phyloP scores from a whole-genome alignment of 2,888 invertebrate genomes.

The Clusia tigrina region DNA sequence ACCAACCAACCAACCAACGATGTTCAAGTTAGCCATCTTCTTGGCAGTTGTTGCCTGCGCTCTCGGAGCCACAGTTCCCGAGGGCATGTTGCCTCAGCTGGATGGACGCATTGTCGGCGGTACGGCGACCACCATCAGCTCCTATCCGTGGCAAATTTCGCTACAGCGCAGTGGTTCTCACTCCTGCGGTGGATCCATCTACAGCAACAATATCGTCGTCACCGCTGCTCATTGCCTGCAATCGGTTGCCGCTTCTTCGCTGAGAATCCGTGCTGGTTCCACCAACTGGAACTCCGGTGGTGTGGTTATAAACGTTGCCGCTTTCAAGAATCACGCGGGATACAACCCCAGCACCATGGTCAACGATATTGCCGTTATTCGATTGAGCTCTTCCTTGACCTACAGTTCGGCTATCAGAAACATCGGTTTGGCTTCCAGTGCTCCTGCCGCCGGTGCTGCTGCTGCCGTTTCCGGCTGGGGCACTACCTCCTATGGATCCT shows the following conservation, averaged over 20 bases:
- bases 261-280: slow-evolving; percentile 67
- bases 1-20: slow-evolving; percentile 16
- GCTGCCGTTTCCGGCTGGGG: slow-evolving; percentile 52
- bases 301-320: slow-evolving; percentile 29
- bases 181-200: slow-evolving; percentile 47
- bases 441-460: slow-evolving; percentile 37
- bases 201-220: slow-evolving; percentile 63
- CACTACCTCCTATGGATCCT: slow-evolving; percentile 42
- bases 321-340: slow-evolving; percentile 44
- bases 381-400: slow-evolving; percentile 64
- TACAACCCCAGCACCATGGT: slow-evolving; percentile 65
- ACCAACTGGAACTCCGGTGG: slow-evolving; percentile 59
- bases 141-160: not conserved
- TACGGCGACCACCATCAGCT: not conserved
- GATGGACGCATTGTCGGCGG: slow-evolving; percentile 5
- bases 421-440: slow-evolving; percentile 58
- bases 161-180: not conserved
- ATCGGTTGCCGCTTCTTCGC: slow-evolving; percentile 34
- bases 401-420: slow-evolving; percentile 59
- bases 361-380: slow-evolving; percentile 68
- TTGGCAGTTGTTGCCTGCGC: slow-evolving; percentile 37
- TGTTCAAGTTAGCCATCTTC: slow-evolving; percentile 43
- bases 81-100: slow-evolving; percentile 31
- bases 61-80: slow-evolving; percentile 34
- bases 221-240: slow-evolving; percentile 71